A percentile compares a stretch with the other conserved stretches of the same genome.
Conservation (phyloP, 2,888 invertebrate genomes). For the Neoscelio sp. region DNA sequence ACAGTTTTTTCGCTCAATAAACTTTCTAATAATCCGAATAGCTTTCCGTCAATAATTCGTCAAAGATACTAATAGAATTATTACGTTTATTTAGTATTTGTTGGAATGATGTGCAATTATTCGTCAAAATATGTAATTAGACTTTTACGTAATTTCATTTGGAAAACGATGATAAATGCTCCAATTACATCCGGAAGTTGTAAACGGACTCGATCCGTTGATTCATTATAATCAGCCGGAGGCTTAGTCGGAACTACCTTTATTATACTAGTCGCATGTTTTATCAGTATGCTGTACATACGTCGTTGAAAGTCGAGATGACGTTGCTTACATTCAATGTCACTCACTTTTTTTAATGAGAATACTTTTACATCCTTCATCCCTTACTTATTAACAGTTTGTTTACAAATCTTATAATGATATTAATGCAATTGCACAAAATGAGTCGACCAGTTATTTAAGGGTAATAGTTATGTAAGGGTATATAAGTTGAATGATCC, state of each 20-base stretch:
- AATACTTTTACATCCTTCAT: neutral
- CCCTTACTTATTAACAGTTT: no score
- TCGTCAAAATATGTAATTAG: neutral
- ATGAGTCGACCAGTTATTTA: no score
- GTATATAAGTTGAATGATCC: no score
- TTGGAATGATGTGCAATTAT: neutral
- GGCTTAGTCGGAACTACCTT: conserved; percentile 61
- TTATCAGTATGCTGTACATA: conserved; percentile 65
- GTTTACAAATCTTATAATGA: no score
- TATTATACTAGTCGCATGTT: conserved; percentile 50
- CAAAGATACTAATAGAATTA: conserved; percentile 8
- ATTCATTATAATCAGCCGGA: conserved; percentile 69
- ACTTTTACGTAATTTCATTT: conserved; percentile 1
- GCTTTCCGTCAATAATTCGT: conserved; percentile 29
- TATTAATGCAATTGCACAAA: no score
- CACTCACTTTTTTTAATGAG: conserved; percentile 7
- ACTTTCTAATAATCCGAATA: conserved; percentile 45
- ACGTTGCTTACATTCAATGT: conserved; percentile 25
- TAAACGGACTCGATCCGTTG: conserved; percentile 66
- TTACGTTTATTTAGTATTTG: neutral
- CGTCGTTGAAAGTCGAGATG: conserved; percentile 71
- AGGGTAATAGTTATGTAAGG: no score
- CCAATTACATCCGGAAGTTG: conserved; percentile 43
- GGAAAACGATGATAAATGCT: neutral
- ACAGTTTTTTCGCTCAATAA: conserved; percentile 43